Percentiles rank a stretch among this genome's conserved stretches.
These are phyloP conservation scores for Helleia helle DNA, from an alignment of 2,888 invertebrate genomes.

Conservation along the genomic window DNA sequence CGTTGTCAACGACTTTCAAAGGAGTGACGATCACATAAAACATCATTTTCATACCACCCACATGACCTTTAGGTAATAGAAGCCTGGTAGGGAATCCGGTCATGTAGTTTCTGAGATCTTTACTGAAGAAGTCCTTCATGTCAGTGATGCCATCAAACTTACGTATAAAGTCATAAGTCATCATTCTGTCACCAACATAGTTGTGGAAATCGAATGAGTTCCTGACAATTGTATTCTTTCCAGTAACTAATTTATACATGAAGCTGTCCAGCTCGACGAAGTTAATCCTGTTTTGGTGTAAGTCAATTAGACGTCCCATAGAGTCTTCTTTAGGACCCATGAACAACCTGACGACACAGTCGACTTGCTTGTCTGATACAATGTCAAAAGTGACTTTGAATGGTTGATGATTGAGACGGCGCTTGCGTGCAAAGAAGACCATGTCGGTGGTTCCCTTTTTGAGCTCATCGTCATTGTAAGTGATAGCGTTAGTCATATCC, in stretches of 20 bases:
- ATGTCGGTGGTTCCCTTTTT: constrained; percentile 63
- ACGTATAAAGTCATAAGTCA: constrained; percentile 77
- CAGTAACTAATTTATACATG: constrained; percentile 73
- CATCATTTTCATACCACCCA: constrained; percentile 78
- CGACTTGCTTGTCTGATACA: constrained; percentile 67
- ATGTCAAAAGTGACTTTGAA: constrained; percentile 74
- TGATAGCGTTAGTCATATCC: constrained; percentile 76
- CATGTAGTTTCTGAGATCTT: constrained; percentile 60
- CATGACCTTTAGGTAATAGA: constrained; percentile 80
- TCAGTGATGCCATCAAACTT: constrained; percentile 71
- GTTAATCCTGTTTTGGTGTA: constrained; percentile 74
- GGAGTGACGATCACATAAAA: constrained; percentile 77
- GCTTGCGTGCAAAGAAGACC: constrained; percentile 71
- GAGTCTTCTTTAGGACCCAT: constrained; percentile 80
- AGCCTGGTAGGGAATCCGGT: constrained; percentile 82
- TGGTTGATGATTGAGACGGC: constrained; percentile 77
- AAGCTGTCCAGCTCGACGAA: constrained; percentile 79
- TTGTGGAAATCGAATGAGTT: constrained; percentile 78
- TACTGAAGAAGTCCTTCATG: constrained; percentile 39
- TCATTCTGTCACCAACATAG: constrained; percentile 77
- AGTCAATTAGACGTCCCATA: constrained; percentile 66
- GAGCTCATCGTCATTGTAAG: constrained; percentile 57
- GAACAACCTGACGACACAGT: constrained; percentile 78
- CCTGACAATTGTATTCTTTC: constrained; percentile 77
- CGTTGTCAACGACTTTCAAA: constrained; percentile 52